A percentile compares a stretch with the other conserved stretches of the same genome.
phyloP scores from a whole-genome alignment of 2,113 vertebrate genomes.

The Scolopax mira region DNA sequence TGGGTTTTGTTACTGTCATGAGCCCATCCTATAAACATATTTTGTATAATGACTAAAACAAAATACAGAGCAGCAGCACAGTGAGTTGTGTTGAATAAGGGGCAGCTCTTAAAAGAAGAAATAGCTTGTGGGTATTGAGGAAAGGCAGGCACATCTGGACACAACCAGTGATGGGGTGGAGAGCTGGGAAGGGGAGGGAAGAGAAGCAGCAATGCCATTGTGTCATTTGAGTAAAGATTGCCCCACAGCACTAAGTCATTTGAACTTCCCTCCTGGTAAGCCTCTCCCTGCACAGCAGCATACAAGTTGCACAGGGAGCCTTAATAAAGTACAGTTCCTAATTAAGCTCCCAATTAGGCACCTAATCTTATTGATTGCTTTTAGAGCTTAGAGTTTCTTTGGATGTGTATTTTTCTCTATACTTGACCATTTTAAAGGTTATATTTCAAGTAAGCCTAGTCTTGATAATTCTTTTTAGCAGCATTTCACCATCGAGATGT shows the following conservation, averaged over 20 bases:
- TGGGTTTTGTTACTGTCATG: neutral
- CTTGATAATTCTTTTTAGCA: neutral
- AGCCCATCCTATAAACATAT: neutral
- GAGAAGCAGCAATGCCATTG: neutral
- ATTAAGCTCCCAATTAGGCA: neutral
- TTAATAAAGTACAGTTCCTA: neutral
- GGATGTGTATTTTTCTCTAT: neutral
- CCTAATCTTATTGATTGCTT: neutral
- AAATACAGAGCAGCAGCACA: neutral
- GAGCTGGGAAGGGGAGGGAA: neutral
- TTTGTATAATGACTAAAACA: neutral
- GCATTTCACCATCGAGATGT: neutral
- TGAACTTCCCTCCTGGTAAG: neutral
- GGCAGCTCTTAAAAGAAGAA: neutral
- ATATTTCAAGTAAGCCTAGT: neutral
- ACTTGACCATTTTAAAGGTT: neutral
- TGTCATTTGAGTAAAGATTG: neutral
- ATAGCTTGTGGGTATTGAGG: neutral
- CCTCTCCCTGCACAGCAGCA: neutral
- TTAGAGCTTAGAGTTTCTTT: neutral
- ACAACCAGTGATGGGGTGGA: neutral
- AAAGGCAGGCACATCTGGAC: neutral
- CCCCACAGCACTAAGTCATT: neutral
- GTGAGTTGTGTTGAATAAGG: neutral
- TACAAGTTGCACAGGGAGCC: neutral